Evolutionary conservation across 2,888 invertebrate species (phyloP).

Genomic region (Plebejus anna): DNA sequence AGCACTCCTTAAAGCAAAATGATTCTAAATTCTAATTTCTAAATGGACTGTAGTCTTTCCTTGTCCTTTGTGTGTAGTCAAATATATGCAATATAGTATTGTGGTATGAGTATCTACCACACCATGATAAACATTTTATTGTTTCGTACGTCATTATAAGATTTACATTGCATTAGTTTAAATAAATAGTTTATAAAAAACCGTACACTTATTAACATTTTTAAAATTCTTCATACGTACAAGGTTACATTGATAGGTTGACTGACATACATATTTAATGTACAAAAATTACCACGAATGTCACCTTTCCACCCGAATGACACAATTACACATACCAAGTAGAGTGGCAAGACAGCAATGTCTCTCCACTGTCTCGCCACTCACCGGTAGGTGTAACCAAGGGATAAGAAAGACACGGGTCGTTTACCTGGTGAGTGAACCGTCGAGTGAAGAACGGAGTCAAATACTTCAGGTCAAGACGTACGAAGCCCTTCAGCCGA

Average conservation of each 20-base stretch:
- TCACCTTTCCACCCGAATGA: neutral
- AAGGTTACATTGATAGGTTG: neutral
- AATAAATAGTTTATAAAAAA: neutral
- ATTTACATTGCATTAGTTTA: neutral
- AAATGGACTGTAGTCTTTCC: no score
- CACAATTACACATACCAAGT: no score
- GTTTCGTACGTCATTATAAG: neutral
- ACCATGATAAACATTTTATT: neutral
- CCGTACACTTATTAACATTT: neutral
- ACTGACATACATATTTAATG: neutral
- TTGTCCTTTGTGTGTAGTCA: no score
- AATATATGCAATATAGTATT: no score
- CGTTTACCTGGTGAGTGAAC: slow-evolving; percentile 92
- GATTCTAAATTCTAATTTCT: no score
- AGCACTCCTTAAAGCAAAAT: no score
- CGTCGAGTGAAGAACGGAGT: slow-evolving; percentile 97
- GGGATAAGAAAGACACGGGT: neutral
- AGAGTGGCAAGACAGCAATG: no score
- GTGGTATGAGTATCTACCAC: no score
- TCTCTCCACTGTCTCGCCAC: no score
- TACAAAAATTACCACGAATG: neutral
- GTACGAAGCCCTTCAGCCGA: slow-evolving; percentile 91
- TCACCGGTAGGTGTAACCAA: no score
- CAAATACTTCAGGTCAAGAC: slow-evolving; percentile 94
- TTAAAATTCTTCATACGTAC: neutral